phyloP scores from a whole-genome alignment of 2,888 invertebrate species.

The Agriotes lineatus region DNA sequence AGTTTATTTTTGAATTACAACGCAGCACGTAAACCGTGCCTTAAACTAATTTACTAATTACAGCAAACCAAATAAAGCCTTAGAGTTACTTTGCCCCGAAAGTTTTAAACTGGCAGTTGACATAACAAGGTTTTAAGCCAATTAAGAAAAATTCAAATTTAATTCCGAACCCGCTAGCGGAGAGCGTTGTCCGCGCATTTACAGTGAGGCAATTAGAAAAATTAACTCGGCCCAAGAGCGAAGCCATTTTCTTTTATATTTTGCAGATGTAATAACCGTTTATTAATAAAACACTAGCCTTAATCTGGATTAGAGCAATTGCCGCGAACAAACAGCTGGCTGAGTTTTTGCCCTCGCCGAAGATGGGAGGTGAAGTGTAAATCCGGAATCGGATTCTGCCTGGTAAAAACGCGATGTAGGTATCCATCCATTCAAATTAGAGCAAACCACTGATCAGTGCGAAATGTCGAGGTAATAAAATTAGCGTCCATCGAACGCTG shows the following conservation, averaged over 20 bases:
- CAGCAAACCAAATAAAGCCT: neutral
- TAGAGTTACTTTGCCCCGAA: neutral
- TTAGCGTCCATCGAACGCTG: conserved; percentile 27
- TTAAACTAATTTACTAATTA: conserved; percentile 19
- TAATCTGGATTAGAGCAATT: conserved; percentile 37
- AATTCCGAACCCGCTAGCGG: neutral
- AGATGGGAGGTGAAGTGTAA: conserved; percentile 1
- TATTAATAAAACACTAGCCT: conserved; percentile 35
- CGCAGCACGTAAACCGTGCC: neutral
- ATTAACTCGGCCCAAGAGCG: conserved; percentile 8
- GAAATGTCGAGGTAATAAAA: conserved; percentile 36
- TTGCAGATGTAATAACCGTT: conserved; percentile 28
- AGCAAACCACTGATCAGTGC: conserved; percentile 26
- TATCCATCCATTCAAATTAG: conserved; percentile 36
- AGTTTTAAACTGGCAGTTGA: conserved; percentile 14
- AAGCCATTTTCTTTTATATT: conserved; percentile 33
- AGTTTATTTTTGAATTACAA: neutral
- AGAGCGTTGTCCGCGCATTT: conserved; percentile 1
- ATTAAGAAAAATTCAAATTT: conserved; percentile 16
- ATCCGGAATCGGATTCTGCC: conserved; percentile 12
- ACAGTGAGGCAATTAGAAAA: conserved; percentile 13
- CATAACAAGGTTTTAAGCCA: neutral
- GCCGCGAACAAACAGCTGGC: conserved; percentile 24
- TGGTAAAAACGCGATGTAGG: conserved; percentile 3
- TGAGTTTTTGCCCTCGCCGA: conserved; percentile 12